Conservation (phyloP, 2,113 vertebrate species). For the Seriola aureovittata region DNA sequence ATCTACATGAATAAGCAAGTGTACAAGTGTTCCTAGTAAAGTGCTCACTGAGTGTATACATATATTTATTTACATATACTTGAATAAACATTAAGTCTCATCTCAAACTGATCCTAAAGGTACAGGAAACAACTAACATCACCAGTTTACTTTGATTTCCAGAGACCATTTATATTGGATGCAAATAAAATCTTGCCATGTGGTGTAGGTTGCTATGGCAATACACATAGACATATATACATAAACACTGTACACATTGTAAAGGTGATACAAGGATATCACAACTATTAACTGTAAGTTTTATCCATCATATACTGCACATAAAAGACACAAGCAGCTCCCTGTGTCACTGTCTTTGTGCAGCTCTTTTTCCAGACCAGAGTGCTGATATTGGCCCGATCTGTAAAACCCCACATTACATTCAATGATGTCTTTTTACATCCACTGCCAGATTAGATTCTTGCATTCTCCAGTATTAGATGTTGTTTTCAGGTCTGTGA, state of each 20-base stretch:
- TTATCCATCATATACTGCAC: not conserved
- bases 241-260: not conserved
- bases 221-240: not conserved
- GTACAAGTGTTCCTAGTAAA: not conserved
- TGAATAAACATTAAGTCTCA: not conserved
- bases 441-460: too few relatives aligned
- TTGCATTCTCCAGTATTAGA: too few relatives aligned
- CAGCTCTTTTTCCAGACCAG: too few relatives aligned
- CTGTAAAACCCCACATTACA: not conserved
- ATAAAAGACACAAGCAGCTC: not conserved
- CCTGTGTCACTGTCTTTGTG: too few relatives aligned
- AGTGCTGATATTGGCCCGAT: not conserved
- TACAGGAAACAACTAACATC: slow-evolving; percentile 15
- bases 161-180: not conserved
- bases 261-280: not conserved
- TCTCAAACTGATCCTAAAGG: not conserved
- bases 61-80: too few relatives aligned
- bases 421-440: too few relatives aligned
- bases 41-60: not conserved
- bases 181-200: not conserved
- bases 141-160: not conserved
- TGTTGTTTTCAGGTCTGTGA: too few relatives aligned
- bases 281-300: not conserved
- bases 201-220: not conserved
- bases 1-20: not conserved